These are phyloP conservation scores for Ornithoptera alexandrae DNA, from an alignment of 2,888 invertebrate species.

Conservation along the genomic window DNA sequence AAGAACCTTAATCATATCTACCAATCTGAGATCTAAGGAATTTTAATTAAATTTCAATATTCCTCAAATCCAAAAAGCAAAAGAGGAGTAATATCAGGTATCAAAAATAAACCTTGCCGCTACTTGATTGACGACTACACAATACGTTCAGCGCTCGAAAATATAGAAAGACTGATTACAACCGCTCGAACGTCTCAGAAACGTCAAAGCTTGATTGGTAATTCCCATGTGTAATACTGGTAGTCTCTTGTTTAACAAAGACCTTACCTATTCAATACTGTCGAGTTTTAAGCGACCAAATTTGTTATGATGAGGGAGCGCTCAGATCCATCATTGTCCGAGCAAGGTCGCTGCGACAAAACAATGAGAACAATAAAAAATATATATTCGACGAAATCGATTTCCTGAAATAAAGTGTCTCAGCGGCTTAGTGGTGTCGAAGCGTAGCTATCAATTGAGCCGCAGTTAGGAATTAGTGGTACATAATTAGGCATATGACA, in stretches of 20 bases:
- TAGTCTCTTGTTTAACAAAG: constrained; percentile 58
- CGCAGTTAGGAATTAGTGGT: constrained; percentile 63
- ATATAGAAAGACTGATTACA: constrained; percentile 60
- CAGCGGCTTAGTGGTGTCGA: constrained; percentile 40
- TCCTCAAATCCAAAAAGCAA: constrained; percentile 54
- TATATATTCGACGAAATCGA: constrained; percentile 39
- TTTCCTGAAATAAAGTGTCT: constrained; percentile 36
- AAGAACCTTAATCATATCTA: constrained; percentile 27
- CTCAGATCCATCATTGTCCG: constrained; percentile 66
- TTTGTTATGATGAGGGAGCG: constrained; percentile 41
- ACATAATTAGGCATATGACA: constrained; percentile 78
- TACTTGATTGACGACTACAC: constrained; percentile 68
- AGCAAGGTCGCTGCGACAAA: constrained; percentile 56
- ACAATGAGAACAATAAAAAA: constrained; percentile 51
- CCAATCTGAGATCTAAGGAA: constrained; percentile 47
- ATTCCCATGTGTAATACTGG: constrained; percentile 79
- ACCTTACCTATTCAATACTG: constrained; percentile 39
- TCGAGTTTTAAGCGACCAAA: constrained; percentile 43
- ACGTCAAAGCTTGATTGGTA: constrained; percentile 76
- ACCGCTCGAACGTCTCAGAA: constrained; percentile 61
- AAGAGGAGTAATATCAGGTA: constrained; percentile 47
- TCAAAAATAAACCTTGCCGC: constrained; percentile 44
- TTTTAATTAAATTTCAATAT: constrained; percentile 67
- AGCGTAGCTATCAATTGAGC: constrained; percentile 61
- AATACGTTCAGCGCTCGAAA: constrained; percentile 52